Evolutionary conservation across 2,888 invertebrate species (phyloP).

Genomic region (Branchellion lobata): DNA sequence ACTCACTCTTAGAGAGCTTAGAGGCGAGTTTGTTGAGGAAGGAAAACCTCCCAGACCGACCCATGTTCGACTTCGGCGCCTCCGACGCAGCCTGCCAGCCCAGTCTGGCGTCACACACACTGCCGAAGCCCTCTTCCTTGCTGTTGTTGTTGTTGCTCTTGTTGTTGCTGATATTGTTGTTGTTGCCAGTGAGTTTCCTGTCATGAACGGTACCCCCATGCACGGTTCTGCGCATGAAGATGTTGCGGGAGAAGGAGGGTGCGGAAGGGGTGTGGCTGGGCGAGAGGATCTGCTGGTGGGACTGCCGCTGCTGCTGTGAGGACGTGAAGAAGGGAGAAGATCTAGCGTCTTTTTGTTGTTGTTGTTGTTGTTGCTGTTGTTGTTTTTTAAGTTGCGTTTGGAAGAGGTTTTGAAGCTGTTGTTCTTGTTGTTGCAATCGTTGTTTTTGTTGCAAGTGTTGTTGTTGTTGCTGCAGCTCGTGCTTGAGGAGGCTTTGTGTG

Average conservation of each 20-base stretch:
- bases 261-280: background rate
- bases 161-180: background rate
- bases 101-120: slow-evolving; percentile 36
- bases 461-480: background rate
- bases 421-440: slow-evolving; percentile 5
- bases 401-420: slow-evolving; percentile 3
- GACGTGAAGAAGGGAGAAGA: background rate
- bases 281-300: slow-evolving; percentile 15
- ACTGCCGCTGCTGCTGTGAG: background rate
- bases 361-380: slow-evolving; percentile 15
- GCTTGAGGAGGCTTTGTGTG: background rate
- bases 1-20: slow-evolving; percentile 11
- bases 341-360: background rate
- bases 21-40: slow-evolving; percentile 43
- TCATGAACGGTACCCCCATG: slow-evolving; percentile 41
- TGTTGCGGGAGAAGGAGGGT: slow-evolving; percentile 28
- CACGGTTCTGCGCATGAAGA: slow-evolving; percentile 27
- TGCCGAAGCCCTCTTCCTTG: slow-evolving; percentile 12
- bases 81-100: slow-evolving; percentile 19
- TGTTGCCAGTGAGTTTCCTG: slow-evolving; percentile 2
- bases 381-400: slow-evolving; percentile 8
- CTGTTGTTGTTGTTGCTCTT: background rate
- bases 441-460: background rate
- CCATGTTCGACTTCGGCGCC: slow-evolving; percentile 27
- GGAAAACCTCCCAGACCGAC: slow-evolving; percentile 34